phyloP scores from a whole-genome alignment of 2,113 vertebrate genomes.

The Scomber scombrus region DNA sequence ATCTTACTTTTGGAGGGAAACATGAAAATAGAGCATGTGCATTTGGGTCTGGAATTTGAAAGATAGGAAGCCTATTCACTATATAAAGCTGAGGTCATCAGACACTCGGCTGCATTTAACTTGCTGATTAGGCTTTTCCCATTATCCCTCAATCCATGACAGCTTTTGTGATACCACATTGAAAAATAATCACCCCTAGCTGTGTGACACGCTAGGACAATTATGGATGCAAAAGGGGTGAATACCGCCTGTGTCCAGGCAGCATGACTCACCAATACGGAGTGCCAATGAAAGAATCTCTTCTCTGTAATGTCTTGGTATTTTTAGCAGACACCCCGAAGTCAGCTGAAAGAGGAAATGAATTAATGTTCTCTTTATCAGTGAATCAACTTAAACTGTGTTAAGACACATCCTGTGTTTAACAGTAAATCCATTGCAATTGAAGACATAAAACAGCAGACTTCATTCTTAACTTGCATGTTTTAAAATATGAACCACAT shows the following conservation, averaged over 20 bases:
- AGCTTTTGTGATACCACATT: slow-evolving; percentile 6
- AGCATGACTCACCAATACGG: slow-evolving; percentile 96
- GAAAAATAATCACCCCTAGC: not conserved
- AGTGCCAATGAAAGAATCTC: slow-evolving; percentile 98
- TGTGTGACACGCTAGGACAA: slow-evolving; percentile 12
- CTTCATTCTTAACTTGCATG: not conserved
- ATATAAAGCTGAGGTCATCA: slow-evolving; percentile 12
- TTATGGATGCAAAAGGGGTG: slow-evolving; percentile 25
- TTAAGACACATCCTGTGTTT: not conserved
- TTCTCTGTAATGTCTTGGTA: slow-evolving; percentile 96
- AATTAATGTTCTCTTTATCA: slow-evolving; percentile 40
- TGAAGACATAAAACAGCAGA: not conserved
- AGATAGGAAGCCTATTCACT: not conserved
- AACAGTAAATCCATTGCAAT: not conserved
- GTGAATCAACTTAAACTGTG: slow-evolving; percentile 23
- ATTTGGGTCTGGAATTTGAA: not conserved
- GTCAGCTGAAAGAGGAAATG: slow-evolving; percentile 91
- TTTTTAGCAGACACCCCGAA: slow-evolving; percentile 99
- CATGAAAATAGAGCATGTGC: not conserved
- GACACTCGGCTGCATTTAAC: slow-evolving; percentile 3
- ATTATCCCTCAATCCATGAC: slow-evolving; percentile 2
- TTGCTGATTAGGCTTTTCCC: slow-evolving; percentile 20
- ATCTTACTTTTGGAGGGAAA: not conserved
- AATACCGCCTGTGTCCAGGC: slow-evolving; percentile 31
- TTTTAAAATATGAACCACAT: slow-evolving; percentile 2